These are phyloP conservation scores for Nyctibius grandis DNA, from an alignment of 2,797 vertebrate genomes.

Conservation along the genomic window DNA sequence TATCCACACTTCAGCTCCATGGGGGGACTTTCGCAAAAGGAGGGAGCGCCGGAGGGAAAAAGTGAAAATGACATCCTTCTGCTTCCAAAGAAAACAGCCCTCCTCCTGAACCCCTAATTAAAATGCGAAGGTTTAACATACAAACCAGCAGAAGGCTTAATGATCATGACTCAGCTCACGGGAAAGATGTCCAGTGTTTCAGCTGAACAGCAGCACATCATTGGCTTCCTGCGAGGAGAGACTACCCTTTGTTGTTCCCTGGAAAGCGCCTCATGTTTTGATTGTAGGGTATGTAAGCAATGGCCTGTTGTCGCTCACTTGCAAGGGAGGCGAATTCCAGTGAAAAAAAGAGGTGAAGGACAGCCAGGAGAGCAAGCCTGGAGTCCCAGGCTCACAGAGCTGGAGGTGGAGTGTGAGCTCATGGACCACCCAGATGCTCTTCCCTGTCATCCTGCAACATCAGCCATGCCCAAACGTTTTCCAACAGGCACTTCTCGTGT, in stretches of 20 bases:
- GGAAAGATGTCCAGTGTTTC: neutral
- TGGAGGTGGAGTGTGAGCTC: neutral
- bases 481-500: neutral
- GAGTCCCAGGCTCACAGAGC: neutral
- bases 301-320: neutral
- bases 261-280: neutral
- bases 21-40: neutral
- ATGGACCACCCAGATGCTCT: neutral
- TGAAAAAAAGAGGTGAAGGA: neutral
- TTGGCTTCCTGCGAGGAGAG: neutral
- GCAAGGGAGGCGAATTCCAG: neutral
- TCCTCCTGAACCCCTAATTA: neutral
- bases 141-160: neutral
- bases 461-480: neutral
- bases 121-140: neutral
- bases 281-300: neutral
- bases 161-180: neutral
- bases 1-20: neutral
- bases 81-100: neutral
- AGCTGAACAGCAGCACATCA: neutral
- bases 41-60: neutral
- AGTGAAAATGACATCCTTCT: neutral
- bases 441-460: neutral
- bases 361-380: neutral
- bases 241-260: rapidly evolving